Base-by-base conservation (phyloP, 2,113 vertebrate species). In the Cyprinodon tularosa region DNA sequence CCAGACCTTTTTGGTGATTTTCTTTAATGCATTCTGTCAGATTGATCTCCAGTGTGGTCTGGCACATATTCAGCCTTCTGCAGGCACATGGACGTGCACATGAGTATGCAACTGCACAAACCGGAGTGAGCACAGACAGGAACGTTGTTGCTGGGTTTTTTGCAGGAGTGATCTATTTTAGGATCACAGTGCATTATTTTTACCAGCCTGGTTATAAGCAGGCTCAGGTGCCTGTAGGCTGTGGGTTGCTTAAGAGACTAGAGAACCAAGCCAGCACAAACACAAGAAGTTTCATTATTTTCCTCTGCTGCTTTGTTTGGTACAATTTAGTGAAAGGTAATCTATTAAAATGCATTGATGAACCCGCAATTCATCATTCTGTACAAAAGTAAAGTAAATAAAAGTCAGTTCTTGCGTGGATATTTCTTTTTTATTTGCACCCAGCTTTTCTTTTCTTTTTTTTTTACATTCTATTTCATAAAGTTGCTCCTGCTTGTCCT, bases 131-230 rank as follows among this genome's bases (percentile, higher is more conserved):
- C 20, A 39, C 45, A 0, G 65, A 67, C 63, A 38, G 63, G 69
- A 53, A 44, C 0, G 12, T 71, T 83, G 84, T 87, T 83, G 82
- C 80, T 81, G 77, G 77, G 80, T 78, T 80, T 29, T 84, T 81
- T 83, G 44, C 68, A 72, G 76, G 68, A 79, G 69, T 29, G n/a
- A 81, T 86, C 83, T 90, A 89, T 90, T 89, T 88, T 87, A 71
- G 53, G 86, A 86, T 83, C 77, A 61, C 12, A 12, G 73, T 75
- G 68, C 38, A 76, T 86, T 85, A 76, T 83, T 85, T 88, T 72
- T 83, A 76, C 77, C 13, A 8, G 38, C 69, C 60, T 81, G 64
- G 71, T 76, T 83, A 67, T 78, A 77, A 22, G 74, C 50, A 62
- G 2, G 13, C 81, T 82, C 71, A 45, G 75, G 74, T 73, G 72